Conservation (phyloP, 2,888 invertebrate genomes). For the Meandrusa payeni region DNA sequence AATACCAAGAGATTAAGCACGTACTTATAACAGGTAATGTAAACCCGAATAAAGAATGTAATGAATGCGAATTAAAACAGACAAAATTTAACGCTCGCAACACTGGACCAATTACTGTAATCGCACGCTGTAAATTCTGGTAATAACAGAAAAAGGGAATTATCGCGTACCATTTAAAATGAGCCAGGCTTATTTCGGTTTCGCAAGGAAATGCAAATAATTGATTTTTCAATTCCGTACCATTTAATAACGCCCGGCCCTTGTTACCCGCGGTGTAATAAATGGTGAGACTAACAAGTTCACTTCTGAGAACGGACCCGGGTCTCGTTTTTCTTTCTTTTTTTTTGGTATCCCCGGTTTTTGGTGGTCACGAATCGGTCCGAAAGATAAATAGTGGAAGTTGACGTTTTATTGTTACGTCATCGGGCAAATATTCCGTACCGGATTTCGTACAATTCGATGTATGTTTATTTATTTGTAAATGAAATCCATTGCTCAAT, state of each 20-base stretch:
- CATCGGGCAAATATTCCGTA: conserved; percentile 37
- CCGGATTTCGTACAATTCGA: conserved; percentile 19
- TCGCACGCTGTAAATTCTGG: conserved; percentile 13
- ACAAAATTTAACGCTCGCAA: conserved; percentile 13
- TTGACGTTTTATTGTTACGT: conserved; percentile 48
- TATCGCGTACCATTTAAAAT: neutral
- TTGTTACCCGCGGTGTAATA: conserved; percentile 66
- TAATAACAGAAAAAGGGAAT: conserved; percentile 5
- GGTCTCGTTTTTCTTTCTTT: conserved; percentile 42
- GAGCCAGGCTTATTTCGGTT: conserved; percentile 3
- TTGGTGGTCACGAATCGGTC: conserved; percentile 64
- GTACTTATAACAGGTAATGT: conserved; percentile 5
- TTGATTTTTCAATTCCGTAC: conserved; percentile 49
- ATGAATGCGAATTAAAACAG: conserved; percentile 14
- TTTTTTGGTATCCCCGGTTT: conserved; percentile 44
- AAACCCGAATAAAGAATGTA: conserved; percentile 7
- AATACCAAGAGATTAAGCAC: too few species aligned
- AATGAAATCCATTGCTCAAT: too few species aligned
- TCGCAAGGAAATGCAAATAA: conserved; percentile 39
- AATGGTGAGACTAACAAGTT: conserved; percentile 70
- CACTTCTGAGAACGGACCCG: conserved; percentile 65
- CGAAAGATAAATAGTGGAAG: conserved; percentile 64
- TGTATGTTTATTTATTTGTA: conserved; percentile 7
- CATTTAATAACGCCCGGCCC: conserved; percentile 36
- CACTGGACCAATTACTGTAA: conserved; percentile 16